These are phyloP conservation scores for Galaxea fascicularis DNA, from an alignment of 92 coral and sea anemone species.

Conservation along the genomic window DNA sequence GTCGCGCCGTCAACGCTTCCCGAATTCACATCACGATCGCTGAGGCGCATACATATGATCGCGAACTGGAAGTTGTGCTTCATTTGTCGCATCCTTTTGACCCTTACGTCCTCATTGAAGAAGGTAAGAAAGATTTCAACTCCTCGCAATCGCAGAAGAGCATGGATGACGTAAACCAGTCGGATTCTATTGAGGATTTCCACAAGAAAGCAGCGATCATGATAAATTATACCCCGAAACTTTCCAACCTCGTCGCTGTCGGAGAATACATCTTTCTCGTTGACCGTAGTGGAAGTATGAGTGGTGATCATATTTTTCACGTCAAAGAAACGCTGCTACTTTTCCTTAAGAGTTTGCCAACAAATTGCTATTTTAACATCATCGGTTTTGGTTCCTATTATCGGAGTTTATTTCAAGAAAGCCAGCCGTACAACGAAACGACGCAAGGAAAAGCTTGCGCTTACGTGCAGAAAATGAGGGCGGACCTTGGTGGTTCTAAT, in stretches of 20 bases:
- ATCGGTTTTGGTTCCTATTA: conserved; percentile 94
- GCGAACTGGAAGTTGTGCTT: conserved; percentile 85
- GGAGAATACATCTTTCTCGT: conserved; percentile 90
- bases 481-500: conserved; percentile 95
- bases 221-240: conserved; percentile 84
- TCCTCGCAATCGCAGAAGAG: background rate
- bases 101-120: conserved; percentile 90
- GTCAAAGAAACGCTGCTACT: conserved; percentile 89
- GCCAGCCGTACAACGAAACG: conserved; percentile 78
- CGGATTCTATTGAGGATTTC: conserved; percentile 71
- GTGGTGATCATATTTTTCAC: conserved; percentile 92
- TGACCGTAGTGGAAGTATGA: conserved; percentile 99
- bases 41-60: conserved; percentile 87
- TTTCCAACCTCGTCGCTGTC: conserved; percentile 49
- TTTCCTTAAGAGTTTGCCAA: conserved; percentile 88
- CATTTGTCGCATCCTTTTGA: conserved; percentile 91
- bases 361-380: conserved; percentile 81
- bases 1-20: conserved; percentile 88
- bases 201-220: conserved; percentile 82
- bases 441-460: conserved; percentile 76
- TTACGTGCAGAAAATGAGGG: conserved; percentile 89
- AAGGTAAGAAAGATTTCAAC: conserved; percentile 71
- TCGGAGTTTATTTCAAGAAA: conserved; percentile 85
- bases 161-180: conserved; percentile 1
- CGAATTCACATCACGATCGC: conserved; percentile 91